Conservation (phyloP, 2,888 invertebrate genomes). For the Pseudococcus longispinus region DNA sequence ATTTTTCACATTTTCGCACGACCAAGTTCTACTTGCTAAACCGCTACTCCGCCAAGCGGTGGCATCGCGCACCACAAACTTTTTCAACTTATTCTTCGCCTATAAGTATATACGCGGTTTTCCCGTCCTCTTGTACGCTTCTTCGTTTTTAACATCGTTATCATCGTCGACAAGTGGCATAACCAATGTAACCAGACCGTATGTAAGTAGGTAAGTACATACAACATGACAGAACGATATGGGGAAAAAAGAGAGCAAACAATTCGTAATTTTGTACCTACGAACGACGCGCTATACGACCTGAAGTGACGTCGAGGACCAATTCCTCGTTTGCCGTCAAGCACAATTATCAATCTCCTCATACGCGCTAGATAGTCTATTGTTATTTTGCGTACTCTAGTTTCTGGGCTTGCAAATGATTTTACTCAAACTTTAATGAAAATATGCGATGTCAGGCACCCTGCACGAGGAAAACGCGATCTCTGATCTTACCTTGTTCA, state of each 20-base stretch:
- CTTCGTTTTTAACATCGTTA: not conserved
- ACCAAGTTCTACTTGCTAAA: not conserved
- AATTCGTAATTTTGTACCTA: too few species aligned
- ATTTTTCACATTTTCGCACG: not conserved
- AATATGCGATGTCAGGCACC: too few species aligned
- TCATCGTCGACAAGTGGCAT: conserved; percentile 3
- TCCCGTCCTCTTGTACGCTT: not conserved
- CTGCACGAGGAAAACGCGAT: too few species aligned
- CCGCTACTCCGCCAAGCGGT: not conserved
- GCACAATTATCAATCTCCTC: too few species aligned
- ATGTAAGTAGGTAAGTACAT: not conserved
- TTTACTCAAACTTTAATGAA: too few species aligned
- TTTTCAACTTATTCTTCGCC: not conserved
- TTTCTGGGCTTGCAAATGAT: too few species aligned
- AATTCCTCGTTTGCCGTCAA: too few species aligned
- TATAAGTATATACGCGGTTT: not conserved
- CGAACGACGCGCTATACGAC: too few species aligned
- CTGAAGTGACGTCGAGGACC: too few species aligned
- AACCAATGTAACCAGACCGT: not conserved
- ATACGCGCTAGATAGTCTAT: too few species aligned
- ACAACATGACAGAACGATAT: not conserved
- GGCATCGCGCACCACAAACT: not conserved
- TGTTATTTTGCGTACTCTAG: too few species aligned
- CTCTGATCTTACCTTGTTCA: too few species aligned
- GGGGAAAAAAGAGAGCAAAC: not conserved